phyloP scores from a whole-genome alignment of 2,888 invertebrate species.

The Merodon equestris region DNA sequence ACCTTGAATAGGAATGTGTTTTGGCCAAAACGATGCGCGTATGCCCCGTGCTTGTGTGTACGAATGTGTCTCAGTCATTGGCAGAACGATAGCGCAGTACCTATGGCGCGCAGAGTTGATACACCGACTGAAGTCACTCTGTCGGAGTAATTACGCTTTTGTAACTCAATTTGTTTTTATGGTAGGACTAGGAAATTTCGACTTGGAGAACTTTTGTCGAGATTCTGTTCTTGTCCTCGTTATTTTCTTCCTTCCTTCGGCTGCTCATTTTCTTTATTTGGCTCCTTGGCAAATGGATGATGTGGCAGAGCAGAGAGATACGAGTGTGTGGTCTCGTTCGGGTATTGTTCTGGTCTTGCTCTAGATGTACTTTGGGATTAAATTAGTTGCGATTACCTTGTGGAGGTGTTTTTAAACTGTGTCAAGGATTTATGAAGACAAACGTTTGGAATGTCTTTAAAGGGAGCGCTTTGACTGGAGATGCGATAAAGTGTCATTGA shows the following conservation, averaged over 20 bases:
- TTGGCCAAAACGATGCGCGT: constrained; percentile 4
- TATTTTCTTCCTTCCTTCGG: constrained; percentile 17
- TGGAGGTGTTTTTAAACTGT: constrained; percentile 51
- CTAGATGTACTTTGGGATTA: constrained; percentile 39
- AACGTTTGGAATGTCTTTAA: constrained; percentile 19
- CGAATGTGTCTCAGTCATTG: constrained; percentile 6
- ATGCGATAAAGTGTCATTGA: constrained; percentile 20
- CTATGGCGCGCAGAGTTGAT: constrained; percentile 42
- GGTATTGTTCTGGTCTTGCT: constrained; percentile 32
- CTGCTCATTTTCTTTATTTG: constrained; percentile 30
- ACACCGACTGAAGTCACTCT: constrained; percentile 58
- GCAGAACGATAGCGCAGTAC: constrained; percentile 10
- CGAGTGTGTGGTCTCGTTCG: constrained; percentile 28
- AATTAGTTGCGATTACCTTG: constrained; percentile 59
- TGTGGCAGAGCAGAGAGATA: neutral
- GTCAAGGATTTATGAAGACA: constrained; percentile 32
- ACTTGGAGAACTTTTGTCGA: constrained; percentile 57
- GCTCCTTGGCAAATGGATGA: neutral
- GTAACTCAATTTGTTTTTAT: constrained; percentile 68
- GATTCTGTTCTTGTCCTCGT: constrained; percentile 30
- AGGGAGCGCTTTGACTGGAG: constrained; percentile 10
- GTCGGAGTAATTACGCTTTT: constrained; percentile 66
- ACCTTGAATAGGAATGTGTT: constrained; percentile 19
- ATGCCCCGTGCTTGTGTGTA: neutral
- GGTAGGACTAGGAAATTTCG: constrained; percentile 45